Evolutionary conservation across 2,113 vertebrate species (phyloP).

Genomic region (Gymnobelideus leadbeateri): DNA sequence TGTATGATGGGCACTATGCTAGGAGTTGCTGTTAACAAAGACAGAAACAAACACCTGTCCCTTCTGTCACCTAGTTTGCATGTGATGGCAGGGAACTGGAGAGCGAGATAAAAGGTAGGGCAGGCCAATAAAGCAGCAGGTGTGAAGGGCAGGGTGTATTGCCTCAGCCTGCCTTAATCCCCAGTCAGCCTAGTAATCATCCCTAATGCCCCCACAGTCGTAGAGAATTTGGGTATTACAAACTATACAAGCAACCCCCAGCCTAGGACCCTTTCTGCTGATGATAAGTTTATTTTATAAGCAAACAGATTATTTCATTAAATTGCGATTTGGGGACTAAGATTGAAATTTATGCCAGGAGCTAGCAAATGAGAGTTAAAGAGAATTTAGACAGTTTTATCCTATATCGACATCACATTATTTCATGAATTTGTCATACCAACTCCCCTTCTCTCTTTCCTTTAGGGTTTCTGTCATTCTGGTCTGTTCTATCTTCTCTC

Average conservation of each 20-base stretch:
- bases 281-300: neutral
- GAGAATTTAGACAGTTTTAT: neutral
- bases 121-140: neutral
- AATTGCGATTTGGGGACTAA: neutral
- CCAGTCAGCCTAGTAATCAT: neutral
- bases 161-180: neutral
- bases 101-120: neutral
- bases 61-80: neutral
- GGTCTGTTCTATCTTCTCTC: neutral
- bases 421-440: neutral
- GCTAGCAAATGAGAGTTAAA: neutral
- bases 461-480: neutral
- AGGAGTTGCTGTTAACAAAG: neutral
- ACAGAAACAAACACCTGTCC: neutral
- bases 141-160: neutral
- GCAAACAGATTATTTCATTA: neutral
- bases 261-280: neutral
- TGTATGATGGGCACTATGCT: neutral
- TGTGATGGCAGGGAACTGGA: neutral
- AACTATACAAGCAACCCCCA: neutral
- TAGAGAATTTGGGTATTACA: neutral
- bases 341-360: neutral
- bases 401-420: neutral
- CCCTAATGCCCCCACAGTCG: neutral
- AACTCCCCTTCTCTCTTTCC: neutral